A percentile compares a stretch with the other conserved stretches of the same genome.
Evolutionary conservation across 2,888 invertebrate genomes (phyloP).

Genomic region (Strigamia crassipes): DNA sequence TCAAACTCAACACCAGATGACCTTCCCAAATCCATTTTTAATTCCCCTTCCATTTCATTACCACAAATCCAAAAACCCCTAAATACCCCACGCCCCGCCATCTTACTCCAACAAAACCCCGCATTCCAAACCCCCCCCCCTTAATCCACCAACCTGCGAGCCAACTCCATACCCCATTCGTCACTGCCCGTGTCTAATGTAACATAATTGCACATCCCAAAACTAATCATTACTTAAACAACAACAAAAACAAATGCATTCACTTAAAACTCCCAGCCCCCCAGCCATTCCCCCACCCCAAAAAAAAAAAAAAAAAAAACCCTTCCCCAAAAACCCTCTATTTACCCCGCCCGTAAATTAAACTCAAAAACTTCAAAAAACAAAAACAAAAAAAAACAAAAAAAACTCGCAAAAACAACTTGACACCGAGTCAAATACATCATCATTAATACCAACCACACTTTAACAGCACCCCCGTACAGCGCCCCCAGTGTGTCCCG

Average conservation of each 20-base stretch:
- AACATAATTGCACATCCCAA: conserved; percentile 3
- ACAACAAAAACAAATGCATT: neutral
- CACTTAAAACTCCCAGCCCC: neutral
- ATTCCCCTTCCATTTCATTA: no score
- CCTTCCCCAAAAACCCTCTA: neutral
- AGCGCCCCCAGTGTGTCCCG: neutral
- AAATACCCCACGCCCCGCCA: no score
- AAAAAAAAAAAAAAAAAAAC: no score
- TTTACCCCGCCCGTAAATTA: neutral
- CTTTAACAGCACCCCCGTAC: neutral
- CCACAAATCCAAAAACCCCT: no score
- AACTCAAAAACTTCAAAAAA: neutral
- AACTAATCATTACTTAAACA: conserved; percentile 3
- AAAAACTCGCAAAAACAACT: neutral
- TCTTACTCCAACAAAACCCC: no score
- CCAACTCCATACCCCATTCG: neutral
- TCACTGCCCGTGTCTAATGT: conserved; percentile 17
- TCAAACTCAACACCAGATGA: no score
- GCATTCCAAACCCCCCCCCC: no score
- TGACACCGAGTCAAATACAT: conserved; percentile 14
- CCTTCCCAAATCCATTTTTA: no score
- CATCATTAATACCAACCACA: conserved; percentile 24
- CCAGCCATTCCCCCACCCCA: neutral
- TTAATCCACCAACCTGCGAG: neutral
- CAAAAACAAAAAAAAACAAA: neutral